These are phyloP conservation scores for Drosophila busckii DNA, from an alignment of 1,140 invertebrate species.

Conservation along the genomic window DNA sequence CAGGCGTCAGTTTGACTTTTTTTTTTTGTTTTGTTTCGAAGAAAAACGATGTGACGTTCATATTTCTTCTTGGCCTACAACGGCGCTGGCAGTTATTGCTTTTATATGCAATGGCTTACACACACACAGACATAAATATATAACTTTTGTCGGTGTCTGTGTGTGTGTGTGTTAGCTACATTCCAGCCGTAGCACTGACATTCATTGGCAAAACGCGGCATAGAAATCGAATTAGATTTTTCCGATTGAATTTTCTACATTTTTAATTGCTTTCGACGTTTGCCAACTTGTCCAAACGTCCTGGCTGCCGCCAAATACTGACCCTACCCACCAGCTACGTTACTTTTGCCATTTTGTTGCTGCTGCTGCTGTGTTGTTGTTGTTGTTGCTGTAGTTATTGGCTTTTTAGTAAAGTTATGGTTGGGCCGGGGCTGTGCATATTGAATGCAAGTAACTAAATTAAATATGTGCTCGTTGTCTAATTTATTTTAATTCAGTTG, in stretches of 20 bases:
- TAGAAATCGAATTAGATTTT: conserved; percentile 77
- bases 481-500: conserved; percentile 65
- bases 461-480: conserved; percentile 55
- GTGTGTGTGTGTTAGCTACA: conserved; percentile 44
- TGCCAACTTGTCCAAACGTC: conserved; percentile 67
- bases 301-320: neutral
- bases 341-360: neutral
- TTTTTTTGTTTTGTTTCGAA: conserved; percentile 22
- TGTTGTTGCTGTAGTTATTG: conserved; percentile 43
- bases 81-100: conserved; percentile 65
- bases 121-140: too few relatives aligned
- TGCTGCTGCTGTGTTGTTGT: conserved; percentile 27
- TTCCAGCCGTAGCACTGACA: conserved; percentile 50
- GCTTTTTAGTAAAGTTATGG: conserved; percentile 59
- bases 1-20: conserved; percentile 31
- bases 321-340: neutral
- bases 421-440: conserved; percentile 40
- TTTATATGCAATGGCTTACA: conserved; percentile 22
- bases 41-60: conserved; percentile 40
- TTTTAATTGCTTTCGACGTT: conserved; percentile 77
- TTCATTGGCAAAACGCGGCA: conserved; percentile 71
- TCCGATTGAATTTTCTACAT: conserved; percentile 77
- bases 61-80: conserved; percentile 67
- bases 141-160: conserved; percentile 16
- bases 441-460: conserved; percentile 69